Base-by-base conservation (phyloP, 2,113 vertebrate genomes). In the Hemicordylus capensis region DNA sequence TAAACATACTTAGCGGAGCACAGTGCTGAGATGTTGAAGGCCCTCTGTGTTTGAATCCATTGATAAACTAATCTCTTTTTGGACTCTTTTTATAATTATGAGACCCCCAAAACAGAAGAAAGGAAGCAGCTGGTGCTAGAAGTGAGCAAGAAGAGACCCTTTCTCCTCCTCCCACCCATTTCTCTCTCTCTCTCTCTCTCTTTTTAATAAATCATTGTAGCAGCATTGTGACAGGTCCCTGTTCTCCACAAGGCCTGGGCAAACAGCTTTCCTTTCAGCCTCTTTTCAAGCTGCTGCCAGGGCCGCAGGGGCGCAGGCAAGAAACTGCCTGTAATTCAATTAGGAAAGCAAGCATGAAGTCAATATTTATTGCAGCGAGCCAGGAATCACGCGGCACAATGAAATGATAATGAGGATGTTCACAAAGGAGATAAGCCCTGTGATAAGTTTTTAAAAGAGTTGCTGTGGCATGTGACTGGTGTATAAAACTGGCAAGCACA, bases 321-420 rank as follows among this genome's bases (percentile, higher is more conserved):
- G 93, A 92, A 84, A 89, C 95, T 91, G 93, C 85, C 92, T 89
- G 90, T 96, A 96, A 97, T 96, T 97, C 96, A 97, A 96, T 96
- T 96, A 96, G 96, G 95, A 96, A 96, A 97, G 96, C 92, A 93
- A 97, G 96, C 95, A 94, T 92, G 94, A 95, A 96, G 97, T 96
- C 96, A 97, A 96, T 96, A 96, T 96, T 96, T 95, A 96, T 94
- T 93, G 95, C 72, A 0, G 78, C 74, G 24, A 19, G 88, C 85
- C 90, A 93, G 94, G 93, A 83, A 86, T 90, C 54, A 84, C 63
- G n/a, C 48, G 8, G 44, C 92, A 96, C 94, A 96, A 96, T 96
- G 96, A 95, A 96, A 97, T 94, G 95, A 94, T 97, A 96, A 97
- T 96, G 95, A 96, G 94, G 85, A 61, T 54, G 83, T 91, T 94